Percentiles rank a stretch among this genome's conserved stretches.
phyloP scores from a whole-genome alignment of 2,888 invertebrate species.

The Patella pellucida region DNA sequence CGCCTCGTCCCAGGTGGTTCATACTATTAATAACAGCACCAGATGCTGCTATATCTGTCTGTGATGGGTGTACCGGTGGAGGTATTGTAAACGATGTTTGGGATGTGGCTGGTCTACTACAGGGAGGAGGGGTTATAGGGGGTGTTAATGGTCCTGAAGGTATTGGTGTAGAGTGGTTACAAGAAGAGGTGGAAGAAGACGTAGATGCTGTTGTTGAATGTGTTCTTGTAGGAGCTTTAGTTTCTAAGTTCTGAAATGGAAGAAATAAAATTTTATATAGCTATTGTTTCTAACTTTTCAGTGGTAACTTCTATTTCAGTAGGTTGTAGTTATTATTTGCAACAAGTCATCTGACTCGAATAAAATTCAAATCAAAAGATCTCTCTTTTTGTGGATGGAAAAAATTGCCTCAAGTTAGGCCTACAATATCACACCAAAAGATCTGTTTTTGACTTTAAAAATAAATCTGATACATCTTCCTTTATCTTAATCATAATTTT shows the following conservation, averaged over 20 bases:
- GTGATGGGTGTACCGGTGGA: constrained; percentile 27
- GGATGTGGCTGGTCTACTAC: constrained; percentile 1
- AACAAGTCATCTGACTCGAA: neutral
- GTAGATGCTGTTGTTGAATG: too few species aligned
- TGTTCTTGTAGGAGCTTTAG: too few species aligned
- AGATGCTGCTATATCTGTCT: constrained; percentile 38
- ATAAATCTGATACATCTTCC: neutral
- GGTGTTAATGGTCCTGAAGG: neutral
- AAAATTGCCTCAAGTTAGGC: too few species aligned
- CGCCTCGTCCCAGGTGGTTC: constrained; percentile 94
- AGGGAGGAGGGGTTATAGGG: neutral
- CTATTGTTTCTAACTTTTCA: too few species aligned
- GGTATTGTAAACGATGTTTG: constrained; percentile 14
- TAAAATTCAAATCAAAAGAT: constrained; percentile 13
- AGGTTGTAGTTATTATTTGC: too few species aligned
- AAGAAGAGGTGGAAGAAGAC: too few species aligned
- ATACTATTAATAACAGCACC: constrained; percentile 91
- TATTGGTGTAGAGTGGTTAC: too few species aligned
- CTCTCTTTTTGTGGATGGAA: too few species aligned
- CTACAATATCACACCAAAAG: too few species aligned
- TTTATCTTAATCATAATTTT: neutral
- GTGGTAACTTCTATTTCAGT: too few species aligned
- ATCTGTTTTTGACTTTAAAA: neutral
- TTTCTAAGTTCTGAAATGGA: too few species aligned
- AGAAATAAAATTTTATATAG: too few species aligned